A percentile compares a stretch with the other conserved stretches of the same genome.
phyloP scores from a whole-genome alignment of 2,888 invertebrate species.

The Sinohyriopsis cumingii region DNA sequence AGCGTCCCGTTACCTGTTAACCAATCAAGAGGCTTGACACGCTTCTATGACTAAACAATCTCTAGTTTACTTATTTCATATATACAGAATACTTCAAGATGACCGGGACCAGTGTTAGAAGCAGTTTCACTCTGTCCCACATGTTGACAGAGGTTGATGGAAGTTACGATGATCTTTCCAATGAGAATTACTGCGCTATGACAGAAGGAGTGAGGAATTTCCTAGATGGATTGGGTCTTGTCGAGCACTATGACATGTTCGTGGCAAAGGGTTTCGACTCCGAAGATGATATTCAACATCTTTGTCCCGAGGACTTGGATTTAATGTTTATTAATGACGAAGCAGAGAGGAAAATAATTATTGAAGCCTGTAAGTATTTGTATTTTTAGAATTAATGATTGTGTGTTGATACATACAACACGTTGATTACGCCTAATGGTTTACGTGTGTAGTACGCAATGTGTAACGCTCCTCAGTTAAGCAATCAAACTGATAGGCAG shows the following conservation, averaged over 20 bases:
- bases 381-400: not conserved
- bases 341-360: constrained; percentile 41
- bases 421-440: not conserved
- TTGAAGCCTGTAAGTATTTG: constrained; percentile 41
- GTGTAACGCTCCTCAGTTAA: no score
- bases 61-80: no score
- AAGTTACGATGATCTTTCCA: no score
- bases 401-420: not conserved
- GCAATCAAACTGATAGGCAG: no score
- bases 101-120: no score
- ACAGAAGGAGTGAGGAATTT: constrained; percentile 54
- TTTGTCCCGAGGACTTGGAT: constrained; percentile 54
- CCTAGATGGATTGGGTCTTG: constrained; percentile 50
- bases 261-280: constrained; percentile 60
- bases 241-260: constrained; percentile 59
- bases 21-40: constrained; percentile 7
- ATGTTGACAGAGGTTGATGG: no score
- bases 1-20: constrained; percentile 11
- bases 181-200: constrained; percentile 19
- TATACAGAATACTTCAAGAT: no score
- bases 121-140: no score
- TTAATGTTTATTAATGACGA: constrained; percentile 50
- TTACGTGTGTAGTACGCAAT: no score
- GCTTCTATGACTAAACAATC: no score
- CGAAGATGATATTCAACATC: constrained; percentile 56